Evolutionary conservation across 35 echinoderm and acorn worm genomes (phyloP).

Genomic region (Holothuria glaberrima): DNA sequence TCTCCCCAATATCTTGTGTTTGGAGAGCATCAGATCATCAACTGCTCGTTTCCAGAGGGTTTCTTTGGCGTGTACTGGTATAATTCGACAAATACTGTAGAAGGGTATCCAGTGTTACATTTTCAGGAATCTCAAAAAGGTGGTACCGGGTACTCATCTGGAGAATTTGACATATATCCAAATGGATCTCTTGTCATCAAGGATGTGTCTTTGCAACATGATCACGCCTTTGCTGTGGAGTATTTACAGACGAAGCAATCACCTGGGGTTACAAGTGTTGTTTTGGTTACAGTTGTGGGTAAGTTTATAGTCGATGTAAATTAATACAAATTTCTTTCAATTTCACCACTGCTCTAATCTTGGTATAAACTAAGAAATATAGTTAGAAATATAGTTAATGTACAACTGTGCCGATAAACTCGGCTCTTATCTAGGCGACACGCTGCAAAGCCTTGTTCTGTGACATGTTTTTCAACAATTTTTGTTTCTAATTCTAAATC

Average conservation of each 20-base stretch:
- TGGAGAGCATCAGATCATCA: not conserved
- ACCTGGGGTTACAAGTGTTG: not conserved
- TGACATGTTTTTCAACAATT: too few relatives aligned
- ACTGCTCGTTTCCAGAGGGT: not conserved
- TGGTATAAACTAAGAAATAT: too few relatives aligned
- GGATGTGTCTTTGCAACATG: not conserved
- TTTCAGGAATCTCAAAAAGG: not conserved
- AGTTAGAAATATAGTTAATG: too few relatives aligned
- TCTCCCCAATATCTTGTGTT: not conserved
- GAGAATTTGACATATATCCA: not conserved
- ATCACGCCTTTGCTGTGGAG: not conserved
- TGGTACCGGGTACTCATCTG: not conserved
- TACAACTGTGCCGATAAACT: too few relatives aligned
- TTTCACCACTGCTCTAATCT: too few relatives aligned
- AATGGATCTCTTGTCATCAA: conserved; percentile 1
- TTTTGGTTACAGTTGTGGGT: not conserved
- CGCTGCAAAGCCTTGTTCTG: too few relatives aligned
- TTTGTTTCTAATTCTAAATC: too few relatives aligned
- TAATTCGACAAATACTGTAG: not conserved
- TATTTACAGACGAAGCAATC: not conserved
- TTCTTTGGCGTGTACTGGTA: not conserved
- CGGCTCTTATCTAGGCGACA: too few relatives aligned
- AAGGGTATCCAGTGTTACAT: not conserved
- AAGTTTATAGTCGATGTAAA: not conserved
- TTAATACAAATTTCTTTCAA: too few relatives aligned